A percentile compares a stretch with the other conserved stretches of the same genome.
Evolutionary conservation across 2,888 invertebrate genomes (phyloP).

Genomic region (Microplitis deprimator): DNA sequence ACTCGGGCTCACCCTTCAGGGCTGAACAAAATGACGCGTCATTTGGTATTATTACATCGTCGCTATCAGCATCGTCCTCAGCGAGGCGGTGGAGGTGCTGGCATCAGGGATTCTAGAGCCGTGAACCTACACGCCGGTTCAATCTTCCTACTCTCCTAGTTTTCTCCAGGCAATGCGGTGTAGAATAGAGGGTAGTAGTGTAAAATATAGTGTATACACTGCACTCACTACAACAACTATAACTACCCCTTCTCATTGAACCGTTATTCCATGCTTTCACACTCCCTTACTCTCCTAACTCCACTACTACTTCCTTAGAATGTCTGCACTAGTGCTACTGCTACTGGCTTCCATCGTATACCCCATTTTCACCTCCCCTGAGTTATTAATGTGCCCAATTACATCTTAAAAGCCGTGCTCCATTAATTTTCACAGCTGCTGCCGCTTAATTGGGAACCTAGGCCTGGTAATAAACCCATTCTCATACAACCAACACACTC

Average conservation of each 20-base stretch:
- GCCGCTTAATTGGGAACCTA: conserved; percentile 77
- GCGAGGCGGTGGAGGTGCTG: conserved; percentile 46
- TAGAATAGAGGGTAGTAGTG: not conserved
- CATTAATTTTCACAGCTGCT: conserved; percentile 79
- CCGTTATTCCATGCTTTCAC: conserved; percentile 47
- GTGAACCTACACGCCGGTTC: conserved; percentile 29
- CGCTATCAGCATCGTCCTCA: conserved; percentile 60
- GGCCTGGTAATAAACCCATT: conserved; percentile 74
- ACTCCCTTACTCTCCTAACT: conserved; percentile 42
- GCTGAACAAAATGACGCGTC: conserved; percentile 62
- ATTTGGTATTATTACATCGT: conserved; percentile 67
- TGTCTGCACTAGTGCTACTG: conserved; percentile 23
- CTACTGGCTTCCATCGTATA: not conserved
- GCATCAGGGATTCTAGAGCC: conserved; percentile 43
- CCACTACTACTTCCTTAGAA: conserved; percentile 26
- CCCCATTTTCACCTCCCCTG: conserved; percentile 57
- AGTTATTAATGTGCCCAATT: conserved; percentile 78
- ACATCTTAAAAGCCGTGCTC: conserved; percentile 78
- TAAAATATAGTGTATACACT: not conserved
- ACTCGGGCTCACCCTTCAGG: conserved; percentile 25
- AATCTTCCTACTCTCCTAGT: conserved; percentile 13
- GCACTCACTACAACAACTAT: conserved; percentile 19
- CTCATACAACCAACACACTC: conserved; percentile 23
- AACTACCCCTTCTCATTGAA: conserved; percentile 7
- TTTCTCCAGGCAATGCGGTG: not conserved